Percentiles rank a stretch among this genome's conserved stretches.
These are phyloP conservation scores for Trichechus manatus DNA, from an alignment of 2,113 vertebrate species.

Conservation along the genomic window DNA sequence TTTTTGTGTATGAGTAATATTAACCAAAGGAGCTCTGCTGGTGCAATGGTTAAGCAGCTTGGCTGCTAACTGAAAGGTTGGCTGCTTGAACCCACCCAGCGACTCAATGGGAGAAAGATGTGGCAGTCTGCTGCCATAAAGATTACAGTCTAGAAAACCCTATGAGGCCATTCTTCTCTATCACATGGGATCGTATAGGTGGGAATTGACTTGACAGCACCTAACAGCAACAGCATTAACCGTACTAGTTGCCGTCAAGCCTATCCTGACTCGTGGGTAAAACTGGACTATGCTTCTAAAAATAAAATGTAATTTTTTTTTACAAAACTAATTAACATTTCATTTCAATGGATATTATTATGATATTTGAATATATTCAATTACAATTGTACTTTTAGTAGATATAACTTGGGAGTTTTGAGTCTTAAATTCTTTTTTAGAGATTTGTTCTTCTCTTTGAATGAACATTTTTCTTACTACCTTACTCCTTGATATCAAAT, in stretches of 20 bases:
- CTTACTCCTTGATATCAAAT: neutral
- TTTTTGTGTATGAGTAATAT: neutral
- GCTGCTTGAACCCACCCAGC: too few species aligned
- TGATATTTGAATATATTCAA: neutral
- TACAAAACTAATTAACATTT: conserved; percentile 50
- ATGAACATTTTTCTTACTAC: neutral
- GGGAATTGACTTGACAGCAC: too few species aligned
- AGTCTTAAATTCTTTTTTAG: conserved; percentile 11
- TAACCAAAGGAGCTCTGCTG: too few species aligned
- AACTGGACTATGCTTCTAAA: conserved; percentile 3
- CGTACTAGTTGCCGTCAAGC: too few species aligned
- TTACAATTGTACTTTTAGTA: conserved; percentile 36
- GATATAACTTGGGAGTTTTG: neutral
- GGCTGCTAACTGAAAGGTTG: too few species aligned
- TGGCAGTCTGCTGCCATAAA: too few species aligned
- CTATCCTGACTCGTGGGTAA: neutral
- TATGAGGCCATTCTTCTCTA: too few species aligned
- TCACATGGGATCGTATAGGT: too few species aligned
- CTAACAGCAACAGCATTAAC: too few species aligned
- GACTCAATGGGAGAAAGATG: too few species aligned
- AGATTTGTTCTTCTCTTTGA: neutral
- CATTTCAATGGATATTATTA: neutral
- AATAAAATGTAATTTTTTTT: neutral
- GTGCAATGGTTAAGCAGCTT: too few species aligned
- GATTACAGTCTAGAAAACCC: too few species aligned